phyloP scores from a whole-genome alignment of 2,113 vertebrate species.

The Barbus barbus region DNA sequence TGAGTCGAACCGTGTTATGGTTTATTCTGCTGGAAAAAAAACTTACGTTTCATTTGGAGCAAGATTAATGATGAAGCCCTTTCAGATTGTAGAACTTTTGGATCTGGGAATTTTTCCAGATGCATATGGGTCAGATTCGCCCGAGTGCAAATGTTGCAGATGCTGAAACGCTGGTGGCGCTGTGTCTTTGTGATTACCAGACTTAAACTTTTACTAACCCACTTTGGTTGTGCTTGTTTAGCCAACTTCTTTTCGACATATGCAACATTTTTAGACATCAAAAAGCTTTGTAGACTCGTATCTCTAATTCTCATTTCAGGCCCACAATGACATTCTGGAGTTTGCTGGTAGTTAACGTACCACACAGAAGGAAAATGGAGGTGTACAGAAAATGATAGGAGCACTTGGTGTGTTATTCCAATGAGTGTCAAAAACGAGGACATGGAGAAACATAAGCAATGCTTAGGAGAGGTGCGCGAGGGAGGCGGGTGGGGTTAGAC shows the following conservation, averaged over 20 bases:
- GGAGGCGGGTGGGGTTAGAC: slow-evolving; percentile 11
- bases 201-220: slow-evolving; percentile 22
- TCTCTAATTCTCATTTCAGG: slow-evolving; percentile 32
- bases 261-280: background rate
- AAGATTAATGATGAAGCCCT: slow-evolving; percentile 40
- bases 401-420: background rate
- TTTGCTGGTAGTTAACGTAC: slow-evolving; percentile 11
- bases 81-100: slow-evolving; percentile 33
- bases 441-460: slow-evolving; percentile 21
- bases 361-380: slow-evolving; percentile 21
- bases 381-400: slow-evolving; percentile 13
- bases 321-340: slow-evolving; percentile 42
- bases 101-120: slow-evolving; percentile 35
- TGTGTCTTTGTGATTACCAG: slow-evolving; percentile 14
- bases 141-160: slow-evolving; percentile 16
- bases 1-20: background rate
- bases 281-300: background rate
- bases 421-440: slow-evolving; percentile 12
- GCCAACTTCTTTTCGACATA: slow-evolving; percentile 3
- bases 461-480: slow-evolving; percentile 15
- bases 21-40: slow-evolving; percentile 3
- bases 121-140: slow-evolving; percentile 29
- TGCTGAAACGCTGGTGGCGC: background rate
- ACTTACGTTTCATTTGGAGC: slow-evolving; percentile 7
- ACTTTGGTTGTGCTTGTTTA: slow-evolving; percentile 35